A percentile compares a stretch with the other conserved stretches of the same genome.
These are phyloP conservation scores for Saccostrea echinata DNA, from an alignment of 1,140 invertebrate genomes.

Conservation along the genomic window DNA sequence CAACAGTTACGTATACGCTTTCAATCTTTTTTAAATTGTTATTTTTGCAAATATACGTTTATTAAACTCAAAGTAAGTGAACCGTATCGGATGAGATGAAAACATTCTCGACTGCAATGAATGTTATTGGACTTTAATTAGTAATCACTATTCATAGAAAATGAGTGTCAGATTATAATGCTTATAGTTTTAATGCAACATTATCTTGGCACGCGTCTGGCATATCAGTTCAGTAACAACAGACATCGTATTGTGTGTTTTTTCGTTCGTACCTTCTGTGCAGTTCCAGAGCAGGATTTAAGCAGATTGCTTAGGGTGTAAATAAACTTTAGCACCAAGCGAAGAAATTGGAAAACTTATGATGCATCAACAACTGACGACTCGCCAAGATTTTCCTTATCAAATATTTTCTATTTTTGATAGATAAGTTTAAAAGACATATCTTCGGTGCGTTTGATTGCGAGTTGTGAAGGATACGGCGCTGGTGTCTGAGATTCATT, in stretches of 20 bases:
- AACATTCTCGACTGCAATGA: neutral
- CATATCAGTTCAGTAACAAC: conserved; percentile 2
- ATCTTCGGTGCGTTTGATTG: conserved; percentile 31
- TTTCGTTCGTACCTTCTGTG: conserved; percentile 22
- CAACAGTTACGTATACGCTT: neutral
- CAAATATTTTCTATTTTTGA: conserved; percentile 38
- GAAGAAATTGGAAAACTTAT: conserved; percentile 30
- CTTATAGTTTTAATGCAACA: conserved; percentile 35
- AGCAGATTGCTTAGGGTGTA: neutral
- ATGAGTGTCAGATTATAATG: conserved; percentile 32
- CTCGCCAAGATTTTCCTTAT: conserved; percentile 34
- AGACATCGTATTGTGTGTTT: conserved; percentile 31
- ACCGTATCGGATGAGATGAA: neutral
- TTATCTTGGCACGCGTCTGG: conserved; percentile 34
- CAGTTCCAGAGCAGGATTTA: neutral
- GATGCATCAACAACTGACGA: conserved; percentile 30
- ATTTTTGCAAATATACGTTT: neutral
- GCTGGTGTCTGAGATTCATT: conserved; percentile 19
- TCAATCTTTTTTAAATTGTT: neutral
- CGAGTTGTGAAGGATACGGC: conserved; percentile 28
- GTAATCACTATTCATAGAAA: neutral
- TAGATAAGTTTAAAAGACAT: conserved; percentile 30
- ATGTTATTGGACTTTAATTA: conserved; percentile 14
- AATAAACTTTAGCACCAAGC: conserved; percentile 14
- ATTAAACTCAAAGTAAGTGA: neutral